Conservation (phyloP, 2,797 vertebrate species). For the Echiichthys vipera region DNA sequence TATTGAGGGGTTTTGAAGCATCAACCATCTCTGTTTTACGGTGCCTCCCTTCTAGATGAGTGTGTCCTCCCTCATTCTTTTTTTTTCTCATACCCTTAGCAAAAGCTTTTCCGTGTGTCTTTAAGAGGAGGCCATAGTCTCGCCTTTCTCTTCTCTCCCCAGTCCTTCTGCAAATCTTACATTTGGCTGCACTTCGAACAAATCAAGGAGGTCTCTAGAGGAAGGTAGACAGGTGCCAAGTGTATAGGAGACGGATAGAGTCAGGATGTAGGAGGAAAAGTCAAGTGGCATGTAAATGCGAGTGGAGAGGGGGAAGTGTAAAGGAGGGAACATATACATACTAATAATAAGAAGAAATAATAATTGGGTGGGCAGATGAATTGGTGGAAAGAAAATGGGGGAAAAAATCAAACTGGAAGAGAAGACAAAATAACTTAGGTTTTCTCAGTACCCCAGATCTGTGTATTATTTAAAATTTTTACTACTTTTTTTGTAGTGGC, state of each 20-base stretch:
- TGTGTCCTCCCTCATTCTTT: constrained; percentile 12
- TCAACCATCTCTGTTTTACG: background rate
- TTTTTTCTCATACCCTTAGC: background rate
- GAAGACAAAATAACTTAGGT: too few relatives aligned
- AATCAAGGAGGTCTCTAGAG: constrained; percentile 39
- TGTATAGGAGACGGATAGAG: constrained; percentile 6
- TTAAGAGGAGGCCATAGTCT: constrained; percentile 1
- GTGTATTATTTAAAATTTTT: too few relatives aligned
- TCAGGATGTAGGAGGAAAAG: constrained; percentile 6
- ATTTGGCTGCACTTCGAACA: constrained; percentile 56
- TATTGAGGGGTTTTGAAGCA: constrained; percentile 36
- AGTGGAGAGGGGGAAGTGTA: background rate
- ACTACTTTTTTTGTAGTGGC: too few relatives aligned
- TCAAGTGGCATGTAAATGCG: constrained; percentile 20
- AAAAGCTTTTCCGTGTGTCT: background rate
- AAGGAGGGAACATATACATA: background rate
- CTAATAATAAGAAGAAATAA: too few relatives aligned
- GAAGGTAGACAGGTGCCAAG: background rate
- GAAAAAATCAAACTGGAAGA: too few relatives aligned
- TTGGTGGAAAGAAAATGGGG: too few relatives aligned
- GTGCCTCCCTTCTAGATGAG: constrained; percentile 3
- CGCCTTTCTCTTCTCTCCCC: background rate
- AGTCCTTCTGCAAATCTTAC: constrained; percentile 1
- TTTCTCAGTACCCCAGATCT: too few relatives aligned
- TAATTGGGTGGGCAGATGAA: too few relatives aligned